Evolutionary conservation across 2,113 vertebrate species (phyloP).

Genomic region (Pachycephala philippinensis): DNA sequence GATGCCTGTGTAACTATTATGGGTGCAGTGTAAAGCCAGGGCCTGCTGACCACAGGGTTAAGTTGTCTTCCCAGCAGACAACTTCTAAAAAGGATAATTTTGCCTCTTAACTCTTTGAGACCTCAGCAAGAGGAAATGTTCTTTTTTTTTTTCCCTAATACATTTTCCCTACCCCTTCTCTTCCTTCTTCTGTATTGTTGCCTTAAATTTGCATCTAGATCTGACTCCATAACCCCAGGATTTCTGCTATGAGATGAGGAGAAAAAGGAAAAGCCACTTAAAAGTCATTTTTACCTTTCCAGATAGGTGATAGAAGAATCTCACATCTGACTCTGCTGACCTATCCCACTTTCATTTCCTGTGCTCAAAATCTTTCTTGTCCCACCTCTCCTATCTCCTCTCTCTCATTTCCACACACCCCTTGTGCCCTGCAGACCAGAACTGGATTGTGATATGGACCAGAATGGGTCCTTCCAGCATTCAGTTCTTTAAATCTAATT

Average conservation of each 20-base stretch:
- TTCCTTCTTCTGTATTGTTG: background rate
- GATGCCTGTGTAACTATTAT: slow-evolving; percentile 35
- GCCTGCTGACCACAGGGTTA: slow-evolving; percentile 42
- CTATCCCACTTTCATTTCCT: background rate
- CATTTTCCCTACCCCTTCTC: background rate
- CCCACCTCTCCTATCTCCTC: background rate
- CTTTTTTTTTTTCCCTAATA: background rate
- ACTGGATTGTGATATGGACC: background rate
- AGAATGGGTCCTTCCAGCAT: background rate
- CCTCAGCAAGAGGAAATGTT: background rate
- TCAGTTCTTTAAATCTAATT: background rate
- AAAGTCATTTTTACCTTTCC: background rate
- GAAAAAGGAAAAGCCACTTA: background rate
- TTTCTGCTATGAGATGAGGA: background rate
- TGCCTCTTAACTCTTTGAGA: slow-evolving; percentile 31
- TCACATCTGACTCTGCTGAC: background rate
- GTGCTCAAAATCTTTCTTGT: background rate
- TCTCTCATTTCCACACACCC: background rate
- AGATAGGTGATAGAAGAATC: background rate
- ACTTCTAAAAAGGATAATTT: background rate
- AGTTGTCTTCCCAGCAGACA: slow-evolving; percentile 46
- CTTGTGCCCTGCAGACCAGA: background rate
- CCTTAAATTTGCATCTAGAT: background rate
- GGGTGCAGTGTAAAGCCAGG: slow-evolving; percentile 20
- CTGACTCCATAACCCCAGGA: background rate